Conservation (phyloP, 2,888 invertebrate species). For the Philereme vetulata region DNA sequence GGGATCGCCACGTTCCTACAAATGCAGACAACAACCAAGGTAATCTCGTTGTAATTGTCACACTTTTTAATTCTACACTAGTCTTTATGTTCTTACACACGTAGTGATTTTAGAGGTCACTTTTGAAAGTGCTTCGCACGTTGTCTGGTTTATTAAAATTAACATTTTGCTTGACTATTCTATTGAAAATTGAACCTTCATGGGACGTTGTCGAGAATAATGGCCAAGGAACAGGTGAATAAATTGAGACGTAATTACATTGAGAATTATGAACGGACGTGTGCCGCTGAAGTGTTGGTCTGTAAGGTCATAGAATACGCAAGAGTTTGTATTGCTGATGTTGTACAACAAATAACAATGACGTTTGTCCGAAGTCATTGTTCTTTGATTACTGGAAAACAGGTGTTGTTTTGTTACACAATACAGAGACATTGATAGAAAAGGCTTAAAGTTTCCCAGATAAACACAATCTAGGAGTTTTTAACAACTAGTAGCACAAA, state of each 20-base stretch:
- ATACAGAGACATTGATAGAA: conserved; percentile 18
- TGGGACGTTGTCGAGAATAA: conserved; percentile 59
- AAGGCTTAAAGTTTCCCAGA: neutral
- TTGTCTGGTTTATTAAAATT: conserved; percentile 63
- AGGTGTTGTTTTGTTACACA: conserved; percentile 39
- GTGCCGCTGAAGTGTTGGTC: conserved; percentile 24
- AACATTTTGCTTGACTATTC: conserved; percentile 48
- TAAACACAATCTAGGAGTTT: too few relatives aligned
- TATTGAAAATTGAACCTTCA: conserved; percentile 64
- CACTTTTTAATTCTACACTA: conserved; percentile 51
- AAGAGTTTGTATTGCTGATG: conserved; percentile 34
- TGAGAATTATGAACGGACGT: conserved; percentile 65
- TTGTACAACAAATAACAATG: conserved; percentile 53
- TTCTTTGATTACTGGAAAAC: conserved; percentile 49
- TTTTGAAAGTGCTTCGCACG: conserved; percentile 71
- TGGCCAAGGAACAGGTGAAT: conserved; percentile 54
- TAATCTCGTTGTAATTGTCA: conserved; percentile 61
- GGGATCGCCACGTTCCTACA: conserved; percentile 98
- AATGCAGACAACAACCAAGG: conserved; percentile 91
- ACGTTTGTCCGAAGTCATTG: conserved; percentile 48
- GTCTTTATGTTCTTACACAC: conserved; percentile 65
- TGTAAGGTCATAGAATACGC: conserved; percentile 21
- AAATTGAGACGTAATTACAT: conserved; percentile 66
- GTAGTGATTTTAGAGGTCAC: conserved; percentile 76
- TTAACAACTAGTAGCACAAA: too few relatives aligned